These are phyloP conservation scores for Gnathonemus longibarbis DNA, from an alignment of 2,113 vertebrate species.

Conservation along the genomic window DNA sequence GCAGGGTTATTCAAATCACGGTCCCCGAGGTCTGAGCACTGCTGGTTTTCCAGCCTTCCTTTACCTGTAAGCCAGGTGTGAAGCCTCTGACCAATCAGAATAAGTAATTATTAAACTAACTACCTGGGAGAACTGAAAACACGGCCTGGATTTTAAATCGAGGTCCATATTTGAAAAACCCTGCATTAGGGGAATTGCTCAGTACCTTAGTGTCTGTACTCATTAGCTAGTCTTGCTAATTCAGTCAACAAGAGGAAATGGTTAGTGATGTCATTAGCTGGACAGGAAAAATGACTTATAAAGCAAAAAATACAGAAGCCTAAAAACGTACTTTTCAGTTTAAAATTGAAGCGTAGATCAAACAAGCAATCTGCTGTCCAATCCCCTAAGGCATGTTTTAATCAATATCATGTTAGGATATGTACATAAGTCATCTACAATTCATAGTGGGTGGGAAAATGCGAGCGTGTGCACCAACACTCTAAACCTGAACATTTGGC, in stretches of 20 bases:
- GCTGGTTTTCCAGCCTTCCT: too few species aligned
- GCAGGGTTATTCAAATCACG: neutral
- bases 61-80: too few species aligned
- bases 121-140: too few species aligned
- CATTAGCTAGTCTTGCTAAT: neutral
- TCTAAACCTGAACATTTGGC: neutral
- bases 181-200: neutral
- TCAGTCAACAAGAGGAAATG: neutral
- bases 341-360: neutral
- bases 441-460: neutral
- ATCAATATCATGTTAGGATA: neutral
- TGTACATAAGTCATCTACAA: neutral
- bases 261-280: neutral
- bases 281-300: neutral
- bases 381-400: neutral
- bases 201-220: neutral
- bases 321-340: neutral
- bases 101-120: too few species aligned
- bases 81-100: too few species aligned
- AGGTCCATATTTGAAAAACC: too few species aligned
- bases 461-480: neutral
- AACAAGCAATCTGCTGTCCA: neutral
- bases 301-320: neutral
- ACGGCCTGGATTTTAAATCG: too few species aligned
- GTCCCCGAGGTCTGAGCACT: too few species aligned